Percentiles rank a stretch among this genome's conserved stretches.
Conservation (phyloP, 2,113 vertebrate species). For the Callocephalon fimbriatum region DNA sequence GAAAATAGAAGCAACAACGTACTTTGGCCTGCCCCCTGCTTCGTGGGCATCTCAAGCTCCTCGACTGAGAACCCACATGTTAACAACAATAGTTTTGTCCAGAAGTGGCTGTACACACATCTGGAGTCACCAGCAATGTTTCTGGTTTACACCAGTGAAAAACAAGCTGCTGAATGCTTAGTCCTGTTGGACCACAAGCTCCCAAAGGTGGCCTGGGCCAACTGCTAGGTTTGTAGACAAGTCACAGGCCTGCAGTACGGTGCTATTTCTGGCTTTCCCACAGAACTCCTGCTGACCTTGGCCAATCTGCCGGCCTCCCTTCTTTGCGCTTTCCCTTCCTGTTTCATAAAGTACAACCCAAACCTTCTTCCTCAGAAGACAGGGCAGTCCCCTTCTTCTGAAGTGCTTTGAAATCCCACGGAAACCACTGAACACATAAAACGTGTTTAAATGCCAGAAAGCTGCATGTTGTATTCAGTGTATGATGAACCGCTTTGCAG, state of each 20-base stretch:
- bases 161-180: not conserved
- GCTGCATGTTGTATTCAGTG: not conserved
- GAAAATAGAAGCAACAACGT: no score
- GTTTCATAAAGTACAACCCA: not conserved
- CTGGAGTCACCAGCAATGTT: not conserved
- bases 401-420: not conserved
- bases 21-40: no score
- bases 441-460: not conserved
- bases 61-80: no score
- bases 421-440: not conserved
- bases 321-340: not conserved
- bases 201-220: not conserved
- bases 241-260: not conserved
- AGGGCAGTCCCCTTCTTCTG: not conserved
- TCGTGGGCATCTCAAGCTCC: no score
- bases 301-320: not conserved
- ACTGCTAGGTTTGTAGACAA: not conserved
- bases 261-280: constrained; percentile 49
- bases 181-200: not conserved
- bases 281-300: constrained; percentile 14
- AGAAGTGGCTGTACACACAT: not conserved
- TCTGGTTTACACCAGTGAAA: not conserved
- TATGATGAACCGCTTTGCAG: not conserved
- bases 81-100: not conserved
- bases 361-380: not conserved